Percentiles rank a stretch among this genome's conserved stretches.
These are phyloP conservation scores for Arrhopalites spinosus DNA, from an alignment of 2,888 invertebrate genomes.

Conservation along the genomic window DNA sequence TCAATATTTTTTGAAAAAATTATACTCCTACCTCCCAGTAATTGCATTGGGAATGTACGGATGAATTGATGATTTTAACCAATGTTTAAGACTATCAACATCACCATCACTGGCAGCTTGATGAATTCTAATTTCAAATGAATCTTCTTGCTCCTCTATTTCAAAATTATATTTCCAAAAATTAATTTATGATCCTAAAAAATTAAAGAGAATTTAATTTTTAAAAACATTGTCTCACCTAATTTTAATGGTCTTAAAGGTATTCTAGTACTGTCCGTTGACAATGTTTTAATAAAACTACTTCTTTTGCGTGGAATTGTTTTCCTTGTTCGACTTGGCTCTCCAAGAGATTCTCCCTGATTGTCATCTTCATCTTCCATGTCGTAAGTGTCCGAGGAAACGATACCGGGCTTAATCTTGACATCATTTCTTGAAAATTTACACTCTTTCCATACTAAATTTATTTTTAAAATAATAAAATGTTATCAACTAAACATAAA, in stretches of 20 bases:
- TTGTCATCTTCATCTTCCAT: conserved; percentile 7
- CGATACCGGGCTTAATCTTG: not conserved
- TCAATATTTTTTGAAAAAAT: too few relatives aligned
- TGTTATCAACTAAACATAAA: not conserved
- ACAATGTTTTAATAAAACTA: too few relatives aligned
- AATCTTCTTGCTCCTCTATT: not conserved
- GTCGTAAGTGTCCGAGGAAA: not conserved
- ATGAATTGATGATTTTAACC: not conserved
- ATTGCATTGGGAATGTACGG: not conserved
- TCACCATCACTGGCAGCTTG: conserved; percentile 15
- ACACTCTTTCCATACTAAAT: not conserved
- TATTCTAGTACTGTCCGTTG: too few relatives aligned
- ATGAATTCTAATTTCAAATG: not conserved
- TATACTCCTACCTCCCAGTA: not conserved
- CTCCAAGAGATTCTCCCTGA: not conserved
- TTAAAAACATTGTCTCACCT: not conserved
- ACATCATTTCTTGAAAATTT: not conserved
- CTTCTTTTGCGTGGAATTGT: too few relatives aligned
- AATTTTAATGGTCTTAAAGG: not conserved
- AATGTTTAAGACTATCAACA: not conserved
- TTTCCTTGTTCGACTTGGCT: not conserved
- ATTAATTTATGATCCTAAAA: not conserved
- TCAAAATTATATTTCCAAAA: not conserved
- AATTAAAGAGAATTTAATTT: not conserved
- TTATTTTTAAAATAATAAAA: not conserved